A percentile compares a stretch with the other conserved stretches of the same genome.
Conservation (phyloP, 2,113 vertebrate genomes). For the Zapornia atra region DNA sequence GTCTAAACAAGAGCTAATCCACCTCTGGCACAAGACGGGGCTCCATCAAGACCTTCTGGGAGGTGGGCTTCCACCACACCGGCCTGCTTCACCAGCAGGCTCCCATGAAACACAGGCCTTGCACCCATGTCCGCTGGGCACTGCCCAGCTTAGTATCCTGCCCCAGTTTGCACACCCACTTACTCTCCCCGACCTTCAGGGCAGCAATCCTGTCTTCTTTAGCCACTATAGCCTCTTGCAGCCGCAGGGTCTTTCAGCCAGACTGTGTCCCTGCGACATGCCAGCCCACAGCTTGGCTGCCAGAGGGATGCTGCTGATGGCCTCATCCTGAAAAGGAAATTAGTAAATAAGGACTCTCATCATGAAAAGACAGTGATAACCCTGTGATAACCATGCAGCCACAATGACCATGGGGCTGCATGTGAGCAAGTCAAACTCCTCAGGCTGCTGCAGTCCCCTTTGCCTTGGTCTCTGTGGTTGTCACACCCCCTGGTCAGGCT, state of each 20-base stretch:
- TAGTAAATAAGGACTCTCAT: neutral
- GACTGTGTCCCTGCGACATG: accelerated
- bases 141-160: neutral
- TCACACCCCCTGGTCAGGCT: accelerated
- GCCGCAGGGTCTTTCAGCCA: neutral
- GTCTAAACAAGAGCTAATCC: accelerated
- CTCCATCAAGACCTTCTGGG: accelerated
- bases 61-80: accelerated
- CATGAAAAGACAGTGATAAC: neutral
- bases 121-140: accelerated
- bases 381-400: neutral
- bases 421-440: accelerated
- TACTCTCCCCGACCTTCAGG: accelerated
- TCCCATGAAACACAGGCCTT: neutral
- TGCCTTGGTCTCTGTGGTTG: neutral
- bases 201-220: too few species aligned
- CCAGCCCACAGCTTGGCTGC: neutral
- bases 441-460: neutral
- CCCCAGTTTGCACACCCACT: accelerated
- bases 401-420: accelerated
- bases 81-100: neutral
- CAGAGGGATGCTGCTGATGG: neutral
- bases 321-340: neutral
- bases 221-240: accelerated
- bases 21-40: accelerated